A percentile compares a stretch with the other conserved stretches of the same genome.
phyloP scores from a whole-genome alignment of 2,888 invertebrate genomes.

The Philonicus albiceps region DNA sequence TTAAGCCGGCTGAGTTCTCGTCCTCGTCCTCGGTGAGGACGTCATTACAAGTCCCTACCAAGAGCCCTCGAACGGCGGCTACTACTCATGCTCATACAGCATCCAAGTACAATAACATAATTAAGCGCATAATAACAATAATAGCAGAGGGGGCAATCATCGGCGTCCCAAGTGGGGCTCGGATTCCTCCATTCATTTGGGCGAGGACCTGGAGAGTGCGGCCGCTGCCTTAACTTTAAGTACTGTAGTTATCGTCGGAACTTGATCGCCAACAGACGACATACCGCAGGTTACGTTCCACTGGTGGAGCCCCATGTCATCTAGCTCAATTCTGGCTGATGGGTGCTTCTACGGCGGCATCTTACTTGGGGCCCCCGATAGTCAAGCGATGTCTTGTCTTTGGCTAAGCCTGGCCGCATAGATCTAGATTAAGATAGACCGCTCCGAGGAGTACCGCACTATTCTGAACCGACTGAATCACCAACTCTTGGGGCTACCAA shows the following conservation, averaged over 20 bases:
- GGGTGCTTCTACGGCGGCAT: neutral
- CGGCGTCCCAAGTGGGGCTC: constrained; percentile 2
- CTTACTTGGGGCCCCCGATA: neutral
- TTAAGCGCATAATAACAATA: constrained; percentile 40
- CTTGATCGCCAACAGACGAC: constrained; percentile 33
- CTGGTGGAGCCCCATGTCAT: neutral
- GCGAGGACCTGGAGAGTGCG: neutral
- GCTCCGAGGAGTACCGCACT: neutral
- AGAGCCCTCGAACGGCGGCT: neutral
- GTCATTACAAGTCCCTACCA: neutral
- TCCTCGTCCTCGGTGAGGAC: neutral
- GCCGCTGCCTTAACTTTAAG: neutral
- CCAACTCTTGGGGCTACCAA: constrained; percentile 33
- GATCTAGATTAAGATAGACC: constrained; percentile 38
- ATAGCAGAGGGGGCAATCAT: constrained; percentile 35
- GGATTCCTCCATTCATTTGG: constrained; percentile 20
- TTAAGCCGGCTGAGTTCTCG: neutral
- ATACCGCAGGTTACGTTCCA: constrained; percentile 14
- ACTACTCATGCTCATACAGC: constrained; percentile 8
- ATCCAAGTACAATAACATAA: constrained; percentile 25
- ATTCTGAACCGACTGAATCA: neutral
- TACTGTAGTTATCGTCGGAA: constrained; percentile 32
- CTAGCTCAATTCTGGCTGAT: neutral
- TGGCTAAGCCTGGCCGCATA: neutral
- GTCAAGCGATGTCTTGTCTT: neutral